Percentiles rank a stretch among this genome's conserved stretches.
Conservation (phyloP, 2,888 invertebrate genomes). For the Quadriops clusia region DNA sequence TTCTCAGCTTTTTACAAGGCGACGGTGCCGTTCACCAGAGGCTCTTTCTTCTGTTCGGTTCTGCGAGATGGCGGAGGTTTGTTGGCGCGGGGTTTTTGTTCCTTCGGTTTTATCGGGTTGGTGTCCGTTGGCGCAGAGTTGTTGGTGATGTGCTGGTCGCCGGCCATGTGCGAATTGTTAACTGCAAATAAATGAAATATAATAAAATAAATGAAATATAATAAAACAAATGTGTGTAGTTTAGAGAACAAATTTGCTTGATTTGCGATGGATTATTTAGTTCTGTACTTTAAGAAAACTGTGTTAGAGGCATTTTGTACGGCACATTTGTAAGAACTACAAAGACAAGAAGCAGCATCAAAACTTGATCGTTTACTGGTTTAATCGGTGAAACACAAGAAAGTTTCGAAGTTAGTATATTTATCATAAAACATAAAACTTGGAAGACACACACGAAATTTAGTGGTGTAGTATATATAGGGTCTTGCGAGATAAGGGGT, state of each 20-base stretch:
- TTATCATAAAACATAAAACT: not conserved
- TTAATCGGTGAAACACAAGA: slow-evolving; percentile 7
- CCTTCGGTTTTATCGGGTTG: slow-evolving; percentile 22
- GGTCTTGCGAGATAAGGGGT: too few relatives aligned
- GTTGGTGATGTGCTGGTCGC: slow-evolving; percentile 11
- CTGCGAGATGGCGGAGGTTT: slow-evolving; percentile 31
- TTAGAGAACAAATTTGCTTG: not conserved
- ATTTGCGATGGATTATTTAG: not conserved
- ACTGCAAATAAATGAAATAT: slow-evolving; percentile 9
- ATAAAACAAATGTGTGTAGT: slow-evolving; percentile 2
- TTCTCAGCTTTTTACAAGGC: slow-evolving; percentile 30
- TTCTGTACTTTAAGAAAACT: too few relatives aligned
- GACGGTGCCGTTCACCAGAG: slow-evolving; percentile 54
- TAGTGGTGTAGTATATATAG: not conserved
- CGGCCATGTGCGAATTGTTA: slow-evolving; percentile 12
- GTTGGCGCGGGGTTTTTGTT: slow-evolving; percentile 27
- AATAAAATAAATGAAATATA: not conserved
- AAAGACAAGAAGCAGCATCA: too few relatives aligned
- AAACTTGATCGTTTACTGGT: too few relatives aligned
- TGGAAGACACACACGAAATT: slow-evolving; percentile 2
- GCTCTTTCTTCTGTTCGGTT: slow-evolving; percentile 39
- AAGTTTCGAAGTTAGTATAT: slow-evolving; percentile 1
- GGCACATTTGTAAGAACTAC: too few relatives aligned
- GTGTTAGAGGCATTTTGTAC: too few relatives aligned
- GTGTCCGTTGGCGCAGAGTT: slow-evolving; percentile 13